phyloP scores from a whole-genome alignment of 2,888 invertebrate species.

The Chesias legatella region DNA sequence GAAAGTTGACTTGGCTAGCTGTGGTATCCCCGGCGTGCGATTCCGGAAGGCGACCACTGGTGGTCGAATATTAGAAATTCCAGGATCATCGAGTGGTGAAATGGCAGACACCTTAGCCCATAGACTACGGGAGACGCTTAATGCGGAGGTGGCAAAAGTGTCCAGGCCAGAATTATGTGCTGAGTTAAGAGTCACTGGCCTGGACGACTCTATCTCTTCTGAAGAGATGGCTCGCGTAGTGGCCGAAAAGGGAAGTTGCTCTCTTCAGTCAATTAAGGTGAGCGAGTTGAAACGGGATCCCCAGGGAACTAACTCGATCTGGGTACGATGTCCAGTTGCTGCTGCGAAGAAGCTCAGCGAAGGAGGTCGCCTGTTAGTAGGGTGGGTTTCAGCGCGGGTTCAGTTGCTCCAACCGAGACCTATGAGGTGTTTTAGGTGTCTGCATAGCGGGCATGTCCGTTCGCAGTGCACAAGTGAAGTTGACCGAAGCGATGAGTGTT shows the following conservation, averaged over 20 bases:
- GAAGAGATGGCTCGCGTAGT: background rate
- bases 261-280: background rate
- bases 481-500: conserved; percentile 3
- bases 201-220: conserved; percentile 4
- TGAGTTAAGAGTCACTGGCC: conserved; percentile 1
- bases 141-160: background rate
- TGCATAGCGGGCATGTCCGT: background rate
- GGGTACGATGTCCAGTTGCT: background rate
- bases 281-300: background rate
- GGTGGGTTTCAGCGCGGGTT: background rate
- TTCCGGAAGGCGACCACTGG: conserved; percentile 3
- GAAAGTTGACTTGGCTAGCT: background rate
- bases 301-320: background rate
- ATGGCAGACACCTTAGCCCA: conserved; percentile 2
- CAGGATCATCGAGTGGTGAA: background rate
- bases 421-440: conserved; percentile 4
- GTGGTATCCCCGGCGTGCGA: background rate
- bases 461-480: background rate
- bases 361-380: background rate
- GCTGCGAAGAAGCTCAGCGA: conserved; percentile 1
- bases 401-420: background rate
- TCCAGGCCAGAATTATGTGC: conserved; percentile 7
- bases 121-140: background rate
- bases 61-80: conserved; percentile 4
- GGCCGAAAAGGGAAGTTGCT: background rate